Percentiles rank a stretch among this genome's conserved stretches.
These are phyloP conservation scores for Micrastur ruficollis DNA, from an alignment of 2,797 vertebrate species.

Conservation along the genomic window DNA sequence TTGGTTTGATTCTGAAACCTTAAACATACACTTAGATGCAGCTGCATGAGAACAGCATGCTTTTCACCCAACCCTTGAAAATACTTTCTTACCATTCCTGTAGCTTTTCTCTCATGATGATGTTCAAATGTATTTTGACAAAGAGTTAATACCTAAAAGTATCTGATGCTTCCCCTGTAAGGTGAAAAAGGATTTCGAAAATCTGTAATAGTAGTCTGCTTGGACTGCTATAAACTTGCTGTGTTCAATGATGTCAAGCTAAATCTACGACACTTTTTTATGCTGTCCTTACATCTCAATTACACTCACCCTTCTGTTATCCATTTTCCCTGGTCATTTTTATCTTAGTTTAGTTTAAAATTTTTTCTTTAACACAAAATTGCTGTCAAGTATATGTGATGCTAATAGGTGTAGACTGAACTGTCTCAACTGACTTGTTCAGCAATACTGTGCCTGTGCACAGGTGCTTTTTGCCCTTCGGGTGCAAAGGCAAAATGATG, in stretches of 20 bases:
- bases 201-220: neutral
- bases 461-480: neutral
- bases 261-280: neutral
- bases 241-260: neutral
- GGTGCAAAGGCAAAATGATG: neutral
- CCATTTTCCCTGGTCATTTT: neutral
- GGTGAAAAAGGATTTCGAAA: neutral
- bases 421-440: neutral
- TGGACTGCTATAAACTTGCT: neutral
- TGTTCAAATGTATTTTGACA: neutral
- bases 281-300: neutral
- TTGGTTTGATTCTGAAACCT: neutral
- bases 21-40: neutral
- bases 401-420: neutral
- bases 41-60: neutral
- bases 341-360: neutral
- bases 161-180: neutral
- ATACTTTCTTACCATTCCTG: neutral
- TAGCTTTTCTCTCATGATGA: neutral
- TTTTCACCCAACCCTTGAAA: neutral
- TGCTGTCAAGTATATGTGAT: neutral
- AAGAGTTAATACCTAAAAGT: neutral
- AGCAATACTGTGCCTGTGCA: neutral
- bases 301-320: neutral
- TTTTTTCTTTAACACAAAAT: neutral